Evolutionary conservation across 2,888 invertebrate genomes (phyloP).

Genomic region (Meliscaeva auricollis): DNA sequence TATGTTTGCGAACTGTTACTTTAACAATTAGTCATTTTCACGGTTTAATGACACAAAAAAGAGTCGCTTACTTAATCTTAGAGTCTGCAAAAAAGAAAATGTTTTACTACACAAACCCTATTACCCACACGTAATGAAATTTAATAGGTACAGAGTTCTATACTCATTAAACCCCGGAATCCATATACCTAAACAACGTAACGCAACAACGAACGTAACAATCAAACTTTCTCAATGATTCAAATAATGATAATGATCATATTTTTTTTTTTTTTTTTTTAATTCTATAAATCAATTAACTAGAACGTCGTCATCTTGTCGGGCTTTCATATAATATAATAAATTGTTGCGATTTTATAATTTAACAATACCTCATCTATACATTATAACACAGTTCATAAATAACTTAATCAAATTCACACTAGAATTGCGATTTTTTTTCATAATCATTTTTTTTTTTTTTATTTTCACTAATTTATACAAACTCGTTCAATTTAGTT

Average conservation of each 20-base stretch:
- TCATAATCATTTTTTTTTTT: constrained; percentile 12
- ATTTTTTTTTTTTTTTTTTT: background rate
- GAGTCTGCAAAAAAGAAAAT: too few relatives aligned
- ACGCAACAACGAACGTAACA: background rate
- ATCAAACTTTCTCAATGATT: background rate
- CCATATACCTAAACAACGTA: too few relatives aligned
- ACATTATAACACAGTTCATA: constrained; percentile 45
- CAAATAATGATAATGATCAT: background rate
- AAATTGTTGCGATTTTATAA: constrained; percentile 39
- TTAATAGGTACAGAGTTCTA: too few relatives aligned
- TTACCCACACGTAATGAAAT: too few relatives aligned
- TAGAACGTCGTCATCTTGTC: constrained; percentile 8
- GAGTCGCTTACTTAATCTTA: too few relatives aligned
- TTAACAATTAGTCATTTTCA: too few relatives aligned
- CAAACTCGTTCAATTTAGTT: constrained; percentile 14
- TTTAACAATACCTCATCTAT: constrained; percentile 20
- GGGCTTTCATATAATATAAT: constrained; percentile 5
- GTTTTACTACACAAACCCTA: too few relatives aligned
- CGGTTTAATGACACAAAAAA: too few relatives aligned
- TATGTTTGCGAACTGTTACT: too few relatives aligned
- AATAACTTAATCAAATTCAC: constrained; percentile 57
- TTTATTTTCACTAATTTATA: background rate
- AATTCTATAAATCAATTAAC: constrained; percentile 38
- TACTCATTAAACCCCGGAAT: background rate
- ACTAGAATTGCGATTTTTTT: background rate